Conservation (phyloP, 1,140 invertebrate genomes). For the Brachionus sp. region DNA sequence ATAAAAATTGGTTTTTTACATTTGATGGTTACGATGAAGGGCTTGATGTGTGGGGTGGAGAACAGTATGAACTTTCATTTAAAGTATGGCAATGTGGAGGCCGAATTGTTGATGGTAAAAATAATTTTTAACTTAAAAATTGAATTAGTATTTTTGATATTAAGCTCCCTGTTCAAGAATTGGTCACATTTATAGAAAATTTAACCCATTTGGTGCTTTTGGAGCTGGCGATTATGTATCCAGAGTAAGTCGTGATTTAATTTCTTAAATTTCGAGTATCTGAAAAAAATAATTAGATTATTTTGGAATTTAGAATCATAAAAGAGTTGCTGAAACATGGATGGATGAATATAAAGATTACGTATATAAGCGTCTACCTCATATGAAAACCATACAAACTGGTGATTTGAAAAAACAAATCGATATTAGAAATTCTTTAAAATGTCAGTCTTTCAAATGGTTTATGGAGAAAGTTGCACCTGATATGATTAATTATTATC, state of each 20-base stretch:
- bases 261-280: too few relatives aligned
- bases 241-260: not conserved
- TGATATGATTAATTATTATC: conserved; percentile 82
- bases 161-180: conserved; percentile 86
- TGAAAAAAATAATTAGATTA: not conserved
- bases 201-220: conserved; percentile 95
- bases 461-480: conserved; percentile 83
- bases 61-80: conserved; percentile 69
- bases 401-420: conserved; percentile 68
- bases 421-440: conserved; percentile 70
- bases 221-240: conserved; percentile 66
- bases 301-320: conserved; percentile 78
- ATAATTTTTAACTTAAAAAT: not conserved
- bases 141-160: not conserved
- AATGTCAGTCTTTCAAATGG: conserved; percentile 93
- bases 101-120: conserved; percentile 80
- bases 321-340: conserved; percentile 67
- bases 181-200: conserved; percentile 95
- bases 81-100: conserved; percentile 72
- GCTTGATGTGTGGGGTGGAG: conserved; percentile 69
- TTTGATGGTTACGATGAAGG: conserved; percentile 68
- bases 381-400: conserved; percentile 47
- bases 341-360: conserved; percentile 85
- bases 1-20: conserved; percentile 67
- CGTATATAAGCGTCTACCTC: conserved; percentile 14